Conservation (phyloP, 2,113 vertebrate species). For the Zosterops japonicus region DNA sequence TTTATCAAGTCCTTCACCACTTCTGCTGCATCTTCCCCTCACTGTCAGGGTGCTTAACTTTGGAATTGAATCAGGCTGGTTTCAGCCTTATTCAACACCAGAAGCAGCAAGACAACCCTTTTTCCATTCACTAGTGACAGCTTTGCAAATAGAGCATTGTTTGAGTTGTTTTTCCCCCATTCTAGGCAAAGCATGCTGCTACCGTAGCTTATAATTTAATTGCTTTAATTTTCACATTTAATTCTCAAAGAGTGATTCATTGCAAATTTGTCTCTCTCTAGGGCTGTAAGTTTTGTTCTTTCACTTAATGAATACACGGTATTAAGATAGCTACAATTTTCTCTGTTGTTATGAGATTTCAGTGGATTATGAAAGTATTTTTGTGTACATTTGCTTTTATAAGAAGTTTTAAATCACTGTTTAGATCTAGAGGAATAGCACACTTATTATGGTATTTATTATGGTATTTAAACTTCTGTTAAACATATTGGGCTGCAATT, state of each 20-base stretch:
- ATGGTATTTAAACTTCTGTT: neutral
- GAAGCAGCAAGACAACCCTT: neutral
- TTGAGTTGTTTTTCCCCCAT: neutral
- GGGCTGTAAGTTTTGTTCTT: neutral
- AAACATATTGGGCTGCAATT: neutral
- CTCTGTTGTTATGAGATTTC: neutral
- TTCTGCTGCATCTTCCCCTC: neutral
- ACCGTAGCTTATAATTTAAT: neutral
- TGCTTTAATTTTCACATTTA: conserved; percentile 40
- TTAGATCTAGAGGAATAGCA: neutral
- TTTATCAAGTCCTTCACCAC: too few species aligned
- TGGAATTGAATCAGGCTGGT: neutral
- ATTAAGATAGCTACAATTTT: neutral
- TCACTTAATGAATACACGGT: neutral
- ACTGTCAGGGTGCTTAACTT: neutral
- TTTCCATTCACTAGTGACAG: neutral
- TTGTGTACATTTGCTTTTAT: neutral
- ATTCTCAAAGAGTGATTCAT: conserved; percentile 37
- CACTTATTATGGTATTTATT: neutral
- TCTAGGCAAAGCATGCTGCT: neutral
- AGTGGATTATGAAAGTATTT: neutral
- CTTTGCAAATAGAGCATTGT: neutral
- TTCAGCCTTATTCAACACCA: neutral
- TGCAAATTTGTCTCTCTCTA: neutral
- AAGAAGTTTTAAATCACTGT: neutral